These are phyloP conservation scores for Drosophila seguyi DNA, from an alignment of 1,140 invertebrate species.

Conservation along the genomic window DNA sequence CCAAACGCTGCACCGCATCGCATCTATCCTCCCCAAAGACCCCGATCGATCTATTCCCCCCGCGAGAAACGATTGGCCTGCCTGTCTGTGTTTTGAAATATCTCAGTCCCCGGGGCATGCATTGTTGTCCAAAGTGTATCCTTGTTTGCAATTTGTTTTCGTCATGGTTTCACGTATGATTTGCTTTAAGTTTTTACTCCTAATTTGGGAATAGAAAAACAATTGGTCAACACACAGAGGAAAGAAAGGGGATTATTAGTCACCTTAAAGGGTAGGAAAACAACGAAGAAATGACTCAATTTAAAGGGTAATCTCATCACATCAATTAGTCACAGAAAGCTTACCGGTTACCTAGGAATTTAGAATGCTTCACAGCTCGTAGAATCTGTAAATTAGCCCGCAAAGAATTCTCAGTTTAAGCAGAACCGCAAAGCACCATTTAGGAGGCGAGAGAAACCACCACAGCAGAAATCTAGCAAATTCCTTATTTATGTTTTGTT, in stretches of 20 bases:
- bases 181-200: slow-evolving; percentile 28
- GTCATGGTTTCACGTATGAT: slow-evolving; percentile 41
- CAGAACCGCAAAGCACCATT: slow-evolving; percentile 39
- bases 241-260: neutral
- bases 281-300: slow-evolving; percentile 5
- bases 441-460: slow-evolving; percentile 25
- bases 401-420: slow-evolving; percentile 25
- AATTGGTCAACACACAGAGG: neutral
- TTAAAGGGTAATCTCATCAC: slow-evolving; percentile 3
- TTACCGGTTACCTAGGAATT: slow-evolving; percentile 2
- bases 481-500: slow-evolving; percentile 30
- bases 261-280: neutral
- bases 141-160: slow-evolving; percentile 56
- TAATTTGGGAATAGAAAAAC: slow-evolving; percentile 9
- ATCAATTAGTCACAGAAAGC: slow-evolving; percentile 24
- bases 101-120: slow-evolving; percentile 63
- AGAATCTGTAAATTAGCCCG: slow-evolving; percentile 19
- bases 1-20: slow-evolving; percentile 72
- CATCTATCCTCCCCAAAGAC: slow-evolving; percentile 49
- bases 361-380: slow-evolving; percentile 34
- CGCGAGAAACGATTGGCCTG: slow-evolving; percentile 48
- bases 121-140: slow-evolving; percentile 52
- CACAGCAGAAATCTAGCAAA: slow-evolving; percentile 21
- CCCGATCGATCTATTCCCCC: slow-evolving; percentile 6
- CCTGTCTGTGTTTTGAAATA: slow-evolving; percentile 35